Conservation (phyloP, 2,888 invertebrate species). For the Drosophila formosana region DNA sequence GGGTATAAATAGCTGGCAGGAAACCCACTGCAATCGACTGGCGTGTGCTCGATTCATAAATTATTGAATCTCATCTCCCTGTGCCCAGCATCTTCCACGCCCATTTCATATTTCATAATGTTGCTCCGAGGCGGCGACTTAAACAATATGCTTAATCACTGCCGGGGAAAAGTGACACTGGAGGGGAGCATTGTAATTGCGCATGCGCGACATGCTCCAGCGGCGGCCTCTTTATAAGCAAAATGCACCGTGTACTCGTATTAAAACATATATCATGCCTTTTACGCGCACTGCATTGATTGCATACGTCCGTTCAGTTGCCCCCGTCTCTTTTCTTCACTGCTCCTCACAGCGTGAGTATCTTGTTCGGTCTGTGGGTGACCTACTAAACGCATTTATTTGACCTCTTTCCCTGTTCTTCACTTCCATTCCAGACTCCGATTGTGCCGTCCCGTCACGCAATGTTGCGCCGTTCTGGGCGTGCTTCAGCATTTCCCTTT, state of each 20-base stretch:
- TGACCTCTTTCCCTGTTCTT: conserved; percentile 20
- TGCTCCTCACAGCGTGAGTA: conserved; percentile 1
- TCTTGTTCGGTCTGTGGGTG: conserved; percentile 38
- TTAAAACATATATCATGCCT: conserved; percentile 56
- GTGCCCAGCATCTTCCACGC: not conserved
- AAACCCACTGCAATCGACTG: conserved; percentile 26
- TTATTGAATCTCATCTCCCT: conserved; percentile 30
- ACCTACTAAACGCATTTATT: conserved; percentile 67
- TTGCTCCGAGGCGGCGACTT: conserved; percentile 61
- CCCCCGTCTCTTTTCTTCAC: not conserved
- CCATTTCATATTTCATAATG: conserved; percentile 63
- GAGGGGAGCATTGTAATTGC: conserved; percentile 63
- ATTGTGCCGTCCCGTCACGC: conserved; percentile 56
- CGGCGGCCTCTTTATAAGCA: conserved; percentile 60
- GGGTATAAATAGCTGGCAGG: conserved; percentile 58
- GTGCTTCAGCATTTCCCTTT: conserved; percentile 74
- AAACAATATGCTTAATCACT: conserved; percentile 73
- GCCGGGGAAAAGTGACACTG: conserved; percentile 17
- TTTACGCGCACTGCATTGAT: conserved; percentile 64
- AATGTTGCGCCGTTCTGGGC: conserved; percentile 64
- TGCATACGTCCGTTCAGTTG: conserved; percentile 34
- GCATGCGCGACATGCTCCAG: conserved; percentile 75
- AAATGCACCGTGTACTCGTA: conserved; percentile 15
- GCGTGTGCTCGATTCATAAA: conserved; percentile 51
- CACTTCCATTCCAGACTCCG: conserved; percentile 1